These are phyloP conservation scores for Ylistrum balloti DNA, from an alignment of 1,140 invertebrate genomes.

Conservation along the genomic window DNA sequence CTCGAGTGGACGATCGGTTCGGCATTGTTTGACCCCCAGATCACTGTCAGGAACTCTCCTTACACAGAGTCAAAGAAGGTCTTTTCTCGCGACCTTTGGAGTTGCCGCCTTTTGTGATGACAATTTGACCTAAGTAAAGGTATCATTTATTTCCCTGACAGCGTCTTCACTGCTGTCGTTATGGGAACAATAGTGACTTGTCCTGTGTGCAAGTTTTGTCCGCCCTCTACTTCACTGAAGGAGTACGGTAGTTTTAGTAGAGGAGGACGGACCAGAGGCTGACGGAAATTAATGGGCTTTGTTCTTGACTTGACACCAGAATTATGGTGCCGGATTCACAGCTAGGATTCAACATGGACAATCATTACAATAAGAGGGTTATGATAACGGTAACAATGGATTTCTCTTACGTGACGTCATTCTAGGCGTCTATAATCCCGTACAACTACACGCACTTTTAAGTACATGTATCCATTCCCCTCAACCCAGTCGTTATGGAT, in stretches of 20 bases:
- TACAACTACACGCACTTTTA: too few relatives aligned
- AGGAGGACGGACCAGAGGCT: background rate
- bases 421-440: background rate
- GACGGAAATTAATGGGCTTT: slow-evolving; percentile 18
- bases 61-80: slow-evolving; percentile 41
- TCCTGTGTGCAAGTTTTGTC: slow-evolving; percentile 18
- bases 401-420: background rate
- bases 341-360: background rate
- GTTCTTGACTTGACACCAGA: background rate
- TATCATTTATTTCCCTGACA: slow-evolving; percentile 10
- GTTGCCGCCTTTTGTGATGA: slow-evolving; percentile 52
- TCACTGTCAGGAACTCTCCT: slow-evolving; percentile 32
- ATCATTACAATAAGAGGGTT: background rate
- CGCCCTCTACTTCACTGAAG: slow-evolving; percentile 31
- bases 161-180: slow-evolving; percentile 7
- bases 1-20: slow-evolving; percentile 51
- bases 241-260: background rate
- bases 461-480: background rate
- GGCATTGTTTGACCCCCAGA: slow-evolving; percentile 45
- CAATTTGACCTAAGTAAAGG: slow-evolving; percentile 40
- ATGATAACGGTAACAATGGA: background rate
- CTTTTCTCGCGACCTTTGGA: slow-evolving; percentile 52
- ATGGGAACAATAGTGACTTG: slow-evolving; percentile 8
- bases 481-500: too few relatives aligned
- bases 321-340: slow-evolving; percentile 23